Evolutionary conservation across 2,888 invertebrate species (phyloP).

Genomic region (Drosophila pegasa): DNA sequence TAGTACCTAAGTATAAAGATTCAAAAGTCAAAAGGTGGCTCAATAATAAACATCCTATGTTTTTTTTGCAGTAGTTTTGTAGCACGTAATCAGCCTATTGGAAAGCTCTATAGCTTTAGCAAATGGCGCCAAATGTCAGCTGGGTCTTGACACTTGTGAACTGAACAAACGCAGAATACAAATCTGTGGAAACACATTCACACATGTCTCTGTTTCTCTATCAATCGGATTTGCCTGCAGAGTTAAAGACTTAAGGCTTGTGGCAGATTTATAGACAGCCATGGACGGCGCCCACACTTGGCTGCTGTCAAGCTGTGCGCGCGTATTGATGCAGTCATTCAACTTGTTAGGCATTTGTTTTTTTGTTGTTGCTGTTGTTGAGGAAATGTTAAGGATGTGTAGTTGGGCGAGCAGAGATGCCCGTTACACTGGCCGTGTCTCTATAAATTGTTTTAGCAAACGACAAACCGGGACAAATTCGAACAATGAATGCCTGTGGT

Average conservation of each 20-base stretch:
- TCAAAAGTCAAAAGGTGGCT: too few relatives aligned
- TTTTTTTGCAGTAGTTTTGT: too few relatives aligned
- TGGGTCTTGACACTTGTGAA: too few relatives aligned
- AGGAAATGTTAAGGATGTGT: neutral
- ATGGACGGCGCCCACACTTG: rapidly evolving
- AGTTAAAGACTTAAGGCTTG: neutral
- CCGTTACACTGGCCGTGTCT: neutral
- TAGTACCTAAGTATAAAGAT: too few relatives aligned
- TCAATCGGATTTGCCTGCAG: neutral
- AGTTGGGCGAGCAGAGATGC: neutral
- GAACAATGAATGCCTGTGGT: conserved; percentile 29
- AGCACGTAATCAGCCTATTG: too few relatives aligned
- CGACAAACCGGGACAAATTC: conserved; percentile 24
- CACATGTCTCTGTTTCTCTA: too few relatives aligned
- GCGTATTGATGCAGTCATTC: neutral
- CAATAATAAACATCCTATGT: too few relatives aligned
- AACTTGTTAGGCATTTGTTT: neutral
- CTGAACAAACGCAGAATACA: too few relatives aligned
- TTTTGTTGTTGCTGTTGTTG: neutral
- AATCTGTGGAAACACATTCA: too few relatives aligned
- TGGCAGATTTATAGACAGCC: neutral
- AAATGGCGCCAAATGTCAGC: too few relatives aligned
- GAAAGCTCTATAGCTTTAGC: too few relatives aligned
- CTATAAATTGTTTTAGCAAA: conserved; percentile 21
- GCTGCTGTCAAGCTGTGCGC: neutral